Base-by-base conservation (phyloP, 2,113 vertebrate genomes). In the Cygnus atratus region DNA sequence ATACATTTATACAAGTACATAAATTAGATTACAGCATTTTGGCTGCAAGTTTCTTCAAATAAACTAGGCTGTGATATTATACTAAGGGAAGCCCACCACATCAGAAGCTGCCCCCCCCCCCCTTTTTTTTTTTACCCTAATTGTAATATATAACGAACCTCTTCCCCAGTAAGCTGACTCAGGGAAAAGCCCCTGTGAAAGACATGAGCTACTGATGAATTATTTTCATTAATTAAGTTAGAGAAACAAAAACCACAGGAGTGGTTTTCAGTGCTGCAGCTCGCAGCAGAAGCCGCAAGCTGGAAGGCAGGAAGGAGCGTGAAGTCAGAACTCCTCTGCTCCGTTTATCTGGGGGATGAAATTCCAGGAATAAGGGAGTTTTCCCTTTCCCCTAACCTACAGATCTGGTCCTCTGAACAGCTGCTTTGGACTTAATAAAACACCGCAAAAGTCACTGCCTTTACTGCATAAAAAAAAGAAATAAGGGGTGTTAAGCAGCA, bases 171-270 rank as follows among this genome's bases (percentile, higher is more conserved):
- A 70, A 93, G 91, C 81, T 93, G 88, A 87, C 62, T 78, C 84
- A 82, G 80, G 80, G 77, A 89, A 95, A 95, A 94, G 72, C 14
- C 78, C 70, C 63, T 76, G 35, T 58, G 87, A 89, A 87, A 93
- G 58, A 58, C 84, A 88, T 28, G 78, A 80, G 88, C 70, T 81
- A 84, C 77, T 54, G 77, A 92, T 76, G 79, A 96, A 95, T 94
- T 86, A 91, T 89, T 92, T 92, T 76, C 76, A 96, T 93, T 92
- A 94, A 96, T 92, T 81, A 95, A 89, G 62, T 92, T 81, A 91
- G 50, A 74, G 84, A 85, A 96, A 86, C 83, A 90, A 95, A 95
- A 88, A 0, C 66, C 91, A 31, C 81, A 22, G 46, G 59, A 31
- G 76, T 37, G 88, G 85, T 46, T 95, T 94, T 43, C 81, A 94